These are phyloP conservation scores for Lepus townsendii DNA, from an alignment of 2,797 vertebrate genomes.

Conservation along the genomic window DNA sequence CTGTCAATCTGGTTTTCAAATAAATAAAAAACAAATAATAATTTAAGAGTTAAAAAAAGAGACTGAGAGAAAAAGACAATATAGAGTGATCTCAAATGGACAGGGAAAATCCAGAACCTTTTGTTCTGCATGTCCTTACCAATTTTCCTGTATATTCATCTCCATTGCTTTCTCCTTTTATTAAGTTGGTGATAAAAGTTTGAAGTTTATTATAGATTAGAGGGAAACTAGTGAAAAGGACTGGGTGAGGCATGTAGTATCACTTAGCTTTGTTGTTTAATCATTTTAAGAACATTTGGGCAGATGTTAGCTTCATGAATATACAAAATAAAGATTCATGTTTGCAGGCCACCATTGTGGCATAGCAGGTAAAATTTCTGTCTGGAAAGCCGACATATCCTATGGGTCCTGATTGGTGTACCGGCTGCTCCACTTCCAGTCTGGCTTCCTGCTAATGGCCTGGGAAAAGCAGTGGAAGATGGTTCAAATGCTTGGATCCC, in stretches of 20 bases:
- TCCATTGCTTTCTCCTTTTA: background rate
- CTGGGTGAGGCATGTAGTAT: background rate
- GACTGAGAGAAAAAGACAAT: background rate
- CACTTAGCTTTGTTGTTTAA: slow-evolving; percentile 34
- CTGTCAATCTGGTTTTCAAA: too few species aligned
- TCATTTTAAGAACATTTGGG: background rate
- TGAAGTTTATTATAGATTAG: background rate
- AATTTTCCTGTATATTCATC: background rate
- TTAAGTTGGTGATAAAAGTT: background rate
- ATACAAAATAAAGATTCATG: background rate
- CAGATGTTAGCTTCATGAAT: background rate
- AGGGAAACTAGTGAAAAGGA: background rate
- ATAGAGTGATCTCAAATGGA: background rate
- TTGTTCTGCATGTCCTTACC: background rate
- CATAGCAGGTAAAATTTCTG: too few species aligned
- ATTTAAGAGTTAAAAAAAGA: slow-evolving; percentile 43
- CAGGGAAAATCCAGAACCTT: background rate
- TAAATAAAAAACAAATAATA: too few species aligned
- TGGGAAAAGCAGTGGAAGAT: too few species aligned
- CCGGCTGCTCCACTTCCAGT: too few species aligned
- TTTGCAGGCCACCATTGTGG: too few species aligned
- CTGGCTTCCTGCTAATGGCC: too few species aligned
- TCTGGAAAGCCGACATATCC: too few species aligned
- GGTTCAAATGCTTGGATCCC: too few species aligned
- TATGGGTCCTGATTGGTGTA: too few species aligned